Evolutionary conservation across 2,888 invertebrate genomes (phyloP), one percentile per base, ranked within the genome.

Genomic region (Empis stercorea): DNA sequence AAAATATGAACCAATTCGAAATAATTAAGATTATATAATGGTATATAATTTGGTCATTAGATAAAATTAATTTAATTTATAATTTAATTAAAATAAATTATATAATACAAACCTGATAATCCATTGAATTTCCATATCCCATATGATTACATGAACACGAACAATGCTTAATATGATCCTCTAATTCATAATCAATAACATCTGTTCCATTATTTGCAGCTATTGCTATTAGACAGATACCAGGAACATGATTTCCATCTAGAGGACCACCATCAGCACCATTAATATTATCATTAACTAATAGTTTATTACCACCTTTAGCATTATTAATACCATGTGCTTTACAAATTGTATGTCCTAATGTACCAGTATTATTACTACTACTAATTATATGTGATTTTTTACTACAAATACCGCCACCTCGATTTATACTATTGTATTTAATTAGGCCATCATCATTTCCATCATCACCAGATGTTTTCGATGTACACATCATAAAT

Each of bases 91-190:
- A 20, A 20, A 20, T 20, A 20, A 20, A 20, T n/a, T 4, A 20
- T 5, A 20, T 20, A 4, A 20, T 34, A 56, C 63, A 57, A 50
- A 85, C 84, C 81, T 87, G 87, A 73, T 87, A 88, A 75, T 87
- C 87, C 81, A 87, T 82, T 70, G 82, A 87, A 75, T 89, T 89
- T 61, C 89, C 89, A 74, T 87, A 88, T 66, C 89, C 89, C 84
- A 89, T 85, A 76, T 89, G 89, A 76, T 88, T 87, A 78, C 89
- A 89, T 61, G 87, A 83, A 74, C 89, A 89, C 59, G 86, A 82
- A 74, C 89, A 89, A 68, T 80, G 82, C 71, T 86, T 84, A 69
- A 89, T 88, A 76, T 89, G 89, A 70, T 84, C 80, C 67, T 87
- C 79, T 71, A 89, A 79, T 74, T 89, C 88, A 66, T 86, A 78